Percentiles rank a stretch among this genome's conserved stretches.
Evolutionary conservation across 2,113 vertebrate genomes (phyloP).

Genomic region (Laticauda colubrina): DNA sequence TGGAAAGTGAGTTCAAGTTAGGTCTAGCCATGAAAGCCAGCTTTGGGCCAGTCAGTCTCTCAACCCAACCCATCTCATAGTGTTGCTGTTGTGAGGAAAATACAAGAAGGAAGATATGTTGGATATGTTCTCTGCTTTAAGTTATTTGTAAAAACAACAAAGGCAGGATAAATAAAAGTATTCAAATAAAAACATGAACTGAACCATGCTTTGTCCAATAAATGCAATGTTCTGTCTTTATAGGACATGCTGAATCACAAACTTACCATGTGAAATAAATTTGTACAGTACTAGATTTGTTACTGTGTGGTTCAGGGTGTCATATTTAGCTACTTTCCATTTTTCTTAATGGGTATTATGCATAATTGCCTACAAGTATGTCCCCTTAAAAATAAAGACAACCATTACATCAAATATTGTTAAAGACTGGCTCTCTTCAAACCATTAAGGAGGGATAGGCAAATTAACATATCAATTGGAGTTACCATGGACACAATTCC

Average conservation of each 20-base stretch:
- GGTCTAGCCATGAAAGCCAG: not conserved
- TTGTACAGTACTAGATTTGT: not conserved
- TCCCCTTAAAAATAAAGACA: conserved; percentile 27
- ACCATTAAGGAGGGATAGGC: not conserved
- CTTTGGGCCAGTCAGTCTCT: not conserved
- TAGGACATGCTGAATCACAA: not conserved
- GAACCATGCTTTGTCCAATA: not conserved
- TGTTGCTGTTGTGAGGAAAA: not conserved
- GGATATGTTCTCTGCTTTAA: not conserved
- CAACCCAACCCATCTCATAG: not conserved
- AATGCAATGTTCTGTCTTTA: not conserved
- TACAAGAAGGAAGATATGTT: not conserved
- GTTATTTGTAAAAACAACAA: not conserved
- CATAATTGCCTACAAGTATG: conserved; percentile 10
- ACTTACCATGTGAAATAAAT: not conserved
- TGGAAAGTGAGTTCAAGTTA: not conserved
- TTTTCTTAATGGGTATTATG: not conserved
- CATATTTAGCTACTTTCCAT: not conserved
- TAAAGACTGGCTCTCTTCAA: conserved; percentile 23
- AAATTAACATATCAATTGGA: conserved; percentile 32
- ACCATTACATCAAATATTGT: conserved; percentile 5
- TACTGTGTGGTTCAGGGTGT: not conserved
- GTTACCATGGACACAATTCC: conserved; percentile 16
- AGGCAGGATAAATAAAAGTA: not conserved
- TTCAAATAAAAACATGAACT: not conserved